phyloP scores from a whole-genome alignment of 2,113 vertebrate genomes.

The Drymodes brunneopygia region DNA sequence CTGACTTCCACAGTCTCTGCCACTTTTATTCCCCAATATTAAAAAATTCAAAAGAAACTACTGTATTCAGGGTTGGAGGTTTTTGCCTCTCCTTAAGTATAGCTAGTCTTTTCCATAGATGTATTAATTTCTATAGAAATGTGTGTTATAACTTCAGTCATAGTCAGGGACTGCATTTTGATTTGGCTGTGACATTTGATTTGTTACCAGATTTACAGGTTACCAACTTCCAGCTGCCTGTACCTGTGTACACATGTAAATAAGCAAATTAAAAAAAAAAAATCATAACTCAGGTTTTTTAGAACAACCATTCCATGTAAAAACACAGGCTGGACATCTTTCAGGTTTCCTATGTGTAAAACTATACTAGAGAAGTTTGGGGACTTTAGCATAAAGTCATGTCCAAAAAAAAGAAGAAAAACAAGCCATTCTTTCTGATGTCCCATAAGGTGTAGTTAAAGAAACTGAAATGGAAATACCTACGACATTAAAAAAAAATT shows the following conservation, averaged over 20 bases:
- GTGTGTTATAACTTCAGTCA: not conserved
- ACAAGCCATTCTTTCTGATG: not conserved
- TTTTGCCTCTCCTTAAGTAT: not conserved
- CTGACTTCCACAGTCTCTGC: not conserved
- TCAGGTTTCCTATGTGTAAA: not conserved
- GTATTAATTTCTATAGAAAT: not conserved
- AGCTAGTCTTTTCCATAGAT: not conserved
- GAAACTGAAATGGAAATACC: not conserved
- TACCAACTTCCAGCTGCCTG: not conserved
- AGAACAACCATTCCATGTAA: not conserved
- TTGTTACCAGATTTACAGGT: not conserved
- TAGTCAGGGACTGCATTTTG: not conserved
- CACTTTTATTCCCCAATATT: not conserved
- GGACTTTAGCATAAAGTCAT: not conserved
- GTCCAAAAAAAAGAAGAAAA: not conserved
- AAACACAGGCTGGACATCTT: not conserved
- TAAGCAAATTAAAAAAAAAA: not conserved
- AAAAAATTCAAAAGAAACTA: not conserved
- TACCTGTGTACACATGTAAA: rapidly evolving
- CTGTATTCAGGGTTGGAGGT: rapidly evolving
- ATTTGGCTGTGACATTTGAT: not conserved
- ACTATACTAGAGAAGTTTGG: not conserved
- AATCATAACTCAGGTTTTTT: not conserved
- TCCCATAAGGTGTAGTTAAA: not conserved
- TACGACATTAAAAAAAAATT: not conserved